phyloP scores from a whole-genome alignment of 2,113 vertebrate genomes.

The Coracopsis vasa region DNA sequence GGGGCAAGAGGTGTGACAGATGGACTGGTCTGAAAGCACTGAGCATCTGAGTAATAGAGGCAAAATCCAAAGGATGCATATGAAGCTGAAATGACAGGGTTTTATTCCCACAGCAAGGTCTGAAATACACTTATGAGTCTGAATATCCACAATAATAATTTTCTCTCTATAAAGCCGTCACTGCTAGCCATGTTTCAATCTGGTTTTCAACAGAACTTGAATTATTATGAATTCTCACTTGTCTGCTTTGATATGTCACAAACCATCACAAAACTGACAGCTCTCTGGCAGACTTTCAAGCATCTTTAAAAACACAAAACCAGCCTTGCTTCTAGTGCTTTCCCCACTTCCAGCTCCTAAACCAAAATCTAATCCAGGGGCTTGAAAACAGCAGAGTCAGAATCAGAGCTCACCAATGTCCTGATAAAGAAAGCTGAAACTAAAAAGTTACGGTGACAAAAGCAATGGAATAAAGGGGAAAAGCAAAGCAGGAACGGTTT shows the following conservation, averaged over 20 bases:
- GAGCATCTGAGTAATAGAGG: background rate
- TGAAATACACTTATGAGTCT: background rate
- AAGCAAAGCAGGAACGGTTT: background rate
- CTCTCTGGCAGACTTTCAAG: slow-evolving; percentile 15
- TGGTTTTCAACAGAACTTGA: slow-evolving; percentile 10
- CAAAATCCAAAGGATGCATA: background rate
- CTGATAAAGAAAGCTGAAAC: background rate
- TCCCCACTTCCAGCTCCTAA: background rate
- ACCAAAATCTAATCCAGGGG: background rate
- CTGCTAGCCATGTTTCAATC: background rate
- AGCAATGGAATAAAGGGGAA: background rate
- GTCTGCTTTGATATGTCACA: background rate
- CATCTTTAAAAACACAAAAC: background rate
- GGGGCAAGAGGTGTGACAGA: background rate
- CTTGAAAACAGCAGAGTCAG: background rate
- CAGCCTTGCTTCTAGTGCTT: background rate
- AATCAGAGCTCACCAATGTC: background rate
- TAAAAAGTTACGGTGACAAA: background rate
- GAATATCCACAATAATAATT: background rate
- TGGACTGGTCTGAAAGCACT: background rate
- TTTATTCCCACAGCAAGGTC: background rate
- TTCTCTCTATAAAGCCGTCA: background rate
- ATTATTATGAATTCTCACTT: background rate
- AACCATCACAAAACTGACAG: slow-evolving; percentile 17
- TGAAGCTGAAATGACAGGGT: background rate